Base-by-base conservation (phyloP, 1,140 invertebrate species). In the Drosophila persimilis region DNA sequence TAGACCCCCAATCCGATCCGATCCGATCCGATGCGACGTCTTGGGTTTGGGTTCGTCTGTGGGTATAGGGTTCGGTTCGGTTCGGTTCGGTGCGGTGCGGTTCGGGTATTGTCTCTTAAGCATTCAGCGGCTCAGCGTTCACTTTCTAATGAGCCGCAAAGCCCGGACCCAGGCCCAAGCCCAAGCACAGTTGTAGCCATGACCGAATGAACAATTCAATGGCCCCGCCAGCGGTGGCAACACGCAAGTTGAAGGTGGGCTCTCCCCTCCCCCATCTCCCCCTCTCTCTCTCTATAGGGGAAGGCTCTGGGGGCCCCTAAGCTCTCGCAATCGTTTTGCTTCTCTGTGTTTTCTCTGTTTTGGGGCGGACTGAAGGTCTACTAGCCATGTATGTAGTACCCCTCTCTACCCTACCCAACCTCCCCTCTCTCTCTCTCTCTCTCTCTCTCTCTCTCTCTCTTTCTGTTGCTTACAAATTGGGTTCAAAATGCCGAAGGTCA, bases 401-500 rank as follows among this genome's bases (percentile, higher is more conserved):
- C 44, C 41, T 44, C 24, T 5, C 4, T 26, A 0, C 17, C 54
- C 43, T 35, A 52, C 24, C 44, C 71, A 47, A 58, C 52, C 48
- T 20, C 46, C 41, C 53, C 61, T 62, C 46, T 11, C 3, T 39
- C 35, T 1, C 9, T 11, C 9, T 11, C 8, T 31, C 61, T 67
- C 46, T 11, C 3, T 39, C 35, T 1, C 9, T 11, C 9, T 11
- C 35, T 39, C 11, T 11, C 3, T 39, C 8, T 31, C 63, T 63
- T 74, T 69, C 64, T 67, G 39, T 59, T 85, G 67, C 61, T 73
- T 72, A 85, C 73, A 77, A 85, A 85, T 81, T 86, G 81, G 83
- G 81, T 81, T 86, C 81, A 81, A 76, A 74, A 58, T 72, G 83
- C 81, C 69, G 88, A 88, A 86, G 81, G 81, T 86, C 81, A 86